Evolutionary conservation across 2,888 invertebrate species (phyloP).

Genomic region (Drosophila nr. medialis): DNA sequence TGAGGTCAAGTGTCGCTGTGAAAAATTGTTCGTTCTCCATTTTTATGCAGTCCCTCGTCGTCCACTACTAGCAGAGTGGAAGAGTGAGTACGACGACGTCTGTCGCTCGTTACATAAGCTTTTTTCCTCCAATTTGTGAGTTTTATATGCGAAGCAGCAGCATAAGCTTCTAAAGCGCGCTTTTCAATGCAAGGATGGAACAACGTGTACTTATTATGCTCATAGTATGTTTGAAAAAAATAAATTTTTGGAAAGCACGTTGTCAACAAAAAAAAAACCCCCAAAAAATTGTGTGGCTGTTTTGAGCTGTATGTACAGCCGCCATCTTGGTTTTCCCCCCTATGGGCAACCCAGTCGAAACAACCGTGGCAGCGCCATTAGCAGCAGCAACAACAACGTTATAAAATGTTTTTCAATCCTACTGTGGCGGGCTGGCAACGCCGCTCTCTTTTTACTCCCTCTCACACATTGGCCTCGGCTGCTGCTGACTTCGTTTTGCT

Average conservation of each 20-base stretch:
- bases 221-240: conserved; percentile 2
- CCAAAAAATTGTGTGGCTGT: conserved; percentile 60
- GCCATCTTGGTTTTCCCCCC: conserved; percentile 77
- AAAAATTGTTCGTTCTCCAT: conserved; percentile 56
- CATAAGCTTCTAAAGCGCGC: conserved; percentile 46
- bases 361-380: conserved; percentile 36
- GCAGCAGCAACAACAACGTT: conserved; percentile 30
- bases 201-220: neutral
- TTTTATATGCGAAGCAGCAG: conserved; percentile 40
- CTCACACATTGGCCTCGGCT: conserved; percentile 63
- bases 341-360: conserved; percentile 65
- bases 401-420: conserved; percentile 71
- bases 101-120: conserved; percentile 69
- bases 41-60: conserved; percentile 33
- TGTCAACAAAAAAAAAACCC: conserved; percentile 35
- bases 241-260: conserved; percentile 40
- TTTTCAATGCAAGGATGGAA: conserved; percentile 23
- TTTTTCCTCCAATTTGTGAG: conserved; percentile 55
- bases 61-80: conserved; percentile 9
- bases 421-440: conserved; percentile 50
- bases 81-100: conserved; percentile 42
- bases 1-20: conserved; percentile 80
- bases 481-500: conserved; percentile 62
- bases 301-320: conserved; percentile 62
- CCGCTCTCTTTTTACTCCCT: conserved; percentile 65